Base-by-base conservation (phyloP, 2,797 vertebrate genomes). In the Halcyon badia region DNA sequence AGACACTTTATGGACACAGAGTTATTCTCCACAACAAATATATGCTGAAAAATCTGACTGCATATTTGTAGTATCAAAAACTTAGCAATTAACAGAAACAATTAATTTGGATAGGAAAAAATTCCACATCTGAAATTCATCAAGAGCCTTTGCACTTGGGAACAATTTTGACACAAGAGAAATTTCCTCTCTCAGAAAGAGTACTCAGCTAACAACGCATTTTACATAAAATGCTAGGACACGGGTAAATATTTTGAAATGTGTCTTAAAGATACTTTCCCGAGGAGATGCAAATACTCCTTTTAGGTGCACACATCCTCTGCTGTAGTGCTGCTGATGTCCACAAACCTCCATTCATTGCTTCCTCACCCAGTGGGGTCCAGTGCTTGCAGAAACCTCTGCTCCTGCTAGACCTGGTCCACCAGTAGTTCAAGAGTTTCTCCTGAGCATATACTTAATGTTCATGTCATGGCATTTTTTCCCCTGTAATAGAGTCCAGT, bases 261-360 rank as follows among this genome's bases (percentile, higher is more conserved):
- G 30, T 8, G 7, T 37, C 37, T 72, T 46, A 61, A 41, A 71
- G 22, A n/a, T 56, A 9, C 41, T 9, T 61, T 76, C 87, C 41
- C 0, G 0, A 51, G 15, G 61, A 73, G 26, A 49, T 5, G 2
- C 6, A 70, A 51, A 20, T 42, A 42, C 14, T 37, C 4, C 12
- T 60, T 92, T 78, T 10, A 46, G 37, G 62, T n/a, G 17, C 14
- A 31, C 4, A 5, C 6, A 44, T 42, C 13, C 15, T 16, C 52
- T 33, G 26, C 25, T 57, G 37, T n/a, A 41, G 16, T 30, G 49
- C 42, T 58, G 8, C 33, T 30, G 51, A 39, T 5, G 65, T 10
- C 24, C 60, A 42, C 2, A 10, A 46, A 35, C 9, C 12, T 54
- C 26, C 1, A 0, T 6, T 76, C 0, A 0, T 9, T 13, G 28